A percentile compares a stretch with the other conserved stretches of the same genome.
phyloP scores from a whole-genome alignment of 2,888 invertebrate genomes.

The Neoitamus cyanurus region DNA sequence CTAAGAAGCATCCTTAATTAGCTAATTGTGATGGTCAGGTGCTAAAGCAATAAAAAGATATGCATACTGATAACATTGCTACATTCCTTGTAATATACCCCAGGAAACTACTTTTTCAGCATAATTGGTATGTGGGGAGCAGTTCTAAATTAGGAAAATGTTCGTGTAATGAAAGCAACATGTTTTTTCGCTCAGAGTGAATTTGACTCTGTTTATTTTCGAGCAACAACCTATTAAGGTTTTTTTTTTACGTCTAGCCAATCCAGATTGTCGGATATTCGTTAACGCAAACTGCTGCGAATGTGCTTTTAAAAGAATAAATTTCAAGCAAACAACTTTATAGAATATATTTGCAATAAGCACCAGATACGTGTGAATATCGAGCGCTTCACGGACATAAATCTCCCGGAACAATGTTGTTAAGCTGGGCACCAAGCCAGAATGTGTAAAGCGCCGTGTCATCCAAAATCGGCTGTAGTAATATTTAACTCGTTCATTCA shows the following conservation, averaged over 20 bases:
- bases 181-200: background rate
- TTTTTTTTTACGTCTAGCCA: background rate
- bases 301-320: background rate
- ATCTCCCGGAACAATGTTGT: background rate
- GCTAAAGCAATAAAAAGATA: background rate
- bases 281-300: background rate
- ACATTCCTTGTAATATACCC: background rate
- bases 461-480: background rate
- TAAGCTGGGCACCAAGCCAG: background rate
- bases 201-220: background rate
- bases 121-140: background rate
- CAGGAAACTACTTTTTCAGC: background rate
- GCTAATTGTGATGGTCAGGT: background rate
- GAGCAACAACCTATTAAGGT: background rate
- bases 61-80: background rate
- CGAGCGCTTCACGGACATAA: background rate
- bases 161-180: background rate
- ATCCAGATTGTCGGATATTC: background rate
- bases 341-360: background rate
- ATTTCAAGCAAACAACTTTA: background rate
- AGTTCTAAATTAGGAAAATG: background rate
- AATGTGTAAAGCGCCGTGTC: background rate
- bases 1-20: background rate
- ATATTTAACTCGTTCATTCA: constrained; percentile 1
- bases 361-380: background rate